Evolutionary conservation across 1,140 invertebrate species (phyloP), one percentile per base, ranked within the genome.

Genomic region (Dendrolimus kikuchii): DNA sequence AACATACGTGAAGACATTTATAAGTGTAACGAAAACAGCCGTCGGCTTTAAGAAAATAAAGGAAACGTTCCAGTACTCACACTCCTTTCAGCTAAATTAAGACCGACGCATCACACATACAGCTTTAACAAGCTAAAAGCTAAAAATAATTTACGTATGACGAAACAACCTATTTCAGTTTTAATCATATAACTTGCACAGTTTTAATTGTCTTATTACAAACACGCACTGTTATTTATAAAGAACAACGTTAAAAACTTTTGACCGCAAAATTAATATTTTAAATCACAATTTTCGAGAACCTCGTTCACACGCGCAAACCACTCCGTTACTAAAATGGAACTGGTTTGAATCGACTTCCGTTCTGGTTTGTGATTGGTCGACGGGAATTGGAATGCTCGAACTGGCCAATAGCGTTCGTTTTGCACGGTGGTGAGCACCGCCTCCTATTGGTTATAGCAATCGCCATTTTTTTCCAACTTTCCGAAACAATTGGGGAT

Each of bases 81-180:
- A 81, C 68, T 71, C 60, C 65, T 71, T 64, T 72, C 67, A 56
- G 72, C 78, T 84, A 84, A 81, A 79, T 81, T 81, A 81, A 84
- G 81, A 84, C 60, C 76, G 23, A 23, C 64, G 66, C 63, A 74
- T 70, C 75, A 61, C 64, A 75, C 70, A 61, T 74, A 67, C 64
- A 65, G 67, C 72, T 74, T 79, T 73, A 77, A 78, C 76, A 81
- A 79, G 77, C 74, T 75, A 77, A 77, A 69, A 59, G 71, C 78
- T 84, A 84, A 79, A 84, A 84, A 84, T 84, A 84, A 72, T 64
- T 65, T 53, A 65, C 68, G 68, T 67, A 53, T 74, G 74, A 74
- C 72, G 68, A 73, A 79, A 72, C 68, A 78, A 80, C 68, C 77
- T 78, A 79, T 62, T 71, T 79, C 67, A 46, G 53, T 44, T 55